Conservation (phyloP, 2,888 invertebrate genomes). For the Lutraria lutraria region DNA sequence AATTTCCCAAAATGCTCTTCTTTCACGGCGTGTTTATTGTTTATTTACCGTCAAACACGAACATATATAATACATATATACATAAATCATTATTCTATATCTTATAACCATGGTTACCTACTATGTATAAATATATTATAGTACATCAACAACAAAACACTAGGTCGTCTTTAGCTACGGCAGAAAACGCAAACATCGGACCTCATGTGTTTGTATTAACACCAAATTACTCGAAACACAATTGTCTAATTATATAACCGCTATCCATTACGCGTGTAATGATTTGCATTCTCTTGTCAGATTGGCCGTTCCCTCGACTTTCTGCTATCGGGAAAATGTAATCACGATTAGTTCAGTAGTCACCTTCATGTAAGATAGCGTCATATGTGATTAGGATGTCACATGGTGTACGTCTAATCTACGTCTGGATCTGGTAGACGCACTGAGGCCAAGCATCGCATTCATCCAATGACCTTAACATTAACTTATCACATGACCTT, state of each 20-base stretch:
- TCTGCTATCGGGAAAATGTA: background rate
- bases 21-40: background rate
- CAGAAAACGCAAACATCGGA: background rate
- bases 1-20: background rate
- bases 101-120: background rate
- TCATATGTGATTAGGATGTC: background rate
- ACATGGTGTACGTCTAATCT: background rate
- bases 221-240: background rate
- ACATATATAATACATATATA: background rate
- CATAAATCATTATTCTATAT: background rate
- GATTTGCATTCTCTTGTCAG: background rate
- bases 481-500: background rate
- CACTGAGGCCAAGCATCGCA: background rate
- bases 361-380: background rate
- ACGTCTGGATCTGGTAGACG: background rate
- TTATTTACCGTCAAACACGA: background rate
- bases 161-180: background rate
- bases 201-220: background rate
- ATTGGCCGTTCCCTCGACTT: background rate
- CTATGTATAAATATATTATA: background rate
- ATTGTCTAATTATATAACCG: background rate
- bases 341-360: background rate
- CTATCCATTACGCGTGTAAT: constrained; percentile 1
- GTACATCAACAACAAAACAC: background rate
- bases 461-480: background rate